Evolutionary conservation across 2,888 invertebrate species (phyloP), one percentile per base, ranked within the genome.

Genomic region (Lasioglossum zephyrum): DNA sequence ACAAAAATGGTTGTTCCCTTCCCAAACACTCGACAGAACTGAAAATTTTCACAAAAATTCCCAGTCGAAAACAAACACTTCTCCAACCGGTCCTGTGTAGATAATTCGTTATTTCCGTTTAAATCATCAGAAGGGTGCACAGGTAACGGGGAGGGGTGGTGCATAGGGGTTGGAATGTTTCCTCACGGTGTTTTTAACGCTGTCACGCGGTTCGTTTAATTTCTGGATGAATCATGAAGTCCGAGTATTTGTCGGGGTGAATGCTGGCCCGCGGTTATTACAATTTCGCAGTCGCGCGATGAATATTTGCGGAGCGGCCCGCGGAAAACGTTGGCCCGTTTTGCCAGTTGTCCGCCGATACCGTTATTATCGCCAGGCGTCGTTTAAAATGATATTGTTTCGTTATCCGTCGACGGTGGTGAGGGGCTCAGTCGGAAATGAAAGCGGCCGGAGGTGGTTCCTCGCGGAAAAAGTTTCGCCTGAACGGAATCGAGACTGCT

Each of bases 381-480:
- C 22, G 57, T 60, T 78, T 41, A 39, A 81, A 77, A 66, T n/a
- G 47, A 41, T 73, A 73, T 77, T 72, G 78, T 49, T 31, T 77
- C 36, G 72, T 73, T 73, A 66, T 79, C 69, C 49, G n/a, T 2
- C 0, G n/a, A 22, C 49, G 22, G 22, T 49, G 22, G 2, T 4
- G 22, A 22, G 22, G 8, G 4, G 2, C 2, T 5, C 2, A 26
- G 36, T 44, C 72, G 69, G 70, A 70, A 70, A 73, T 63, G n/a
- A 73, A 73, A 63, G 16, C 26, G 18, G 16, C 44, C 75, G n/a
- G 18, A 31, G 63, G 63, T 11, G 63, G 57, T 36, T n/a, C 26
- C 31, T 66, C 41, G 47, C 22, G 60, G 2, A n/a, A 18, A 60
- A 81, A 60, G 26, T 16, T 26, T 49, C n/a, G 9, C 44, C 16